Base-by-base conservation (phyloP, 2,888 invertebrate species). In the Hartigia nigra region DNA sequence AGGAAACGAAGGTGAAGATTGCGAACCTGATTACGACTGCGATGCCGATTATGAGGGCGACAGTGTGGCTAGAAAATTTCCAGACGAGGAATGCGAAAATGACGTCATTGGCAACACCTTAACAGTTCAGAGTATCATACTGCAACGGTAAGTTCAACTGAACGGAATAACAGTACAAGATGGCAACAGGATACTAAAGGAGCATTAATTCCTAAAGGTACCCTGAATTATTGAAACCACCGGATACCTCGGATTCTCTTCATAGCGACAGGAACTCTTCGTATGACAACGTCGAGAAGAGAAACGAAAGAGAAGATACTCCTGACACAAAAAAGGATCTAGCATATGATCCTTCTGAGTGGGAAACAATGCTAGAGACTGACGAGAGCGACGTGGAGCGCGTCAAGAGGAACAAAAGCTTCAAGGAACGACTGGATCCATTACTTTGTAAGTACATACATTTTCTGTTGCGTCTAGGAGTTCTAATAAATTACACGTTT, bases 81-180 rank as follows among this genome's bases (percentile, higher is more conserved):
- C 92, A 31, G 90, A 93, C 92, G 83, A 90, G 77, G 90, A 89
- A 79, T 86, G 84, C 79, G 88, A 90, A 81, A 89, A 85, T 79
- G 87, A 88, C 77, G 94, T 94, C 81, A 93, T 93, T 69, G 93
- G 92, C 70, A 95, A 95, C 79, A 92, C 93, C 32, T 92, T 95
- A 70, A 96, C 96, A 36, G 95, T 96, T 70, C 96, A 96, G 88
- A 96, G 96, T 92, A 94, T 96, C 85, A 96, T 96, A 82, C 95
- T 95, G 80, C 95, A 96, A 91, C 93, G 95, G 95, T 95, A 91
- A 91, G 90, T 80, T 81, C 23, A 34, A 2, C 72, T 31, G 9
- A 55, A 23, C 23, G 55, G 23, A 55, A 55, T 23, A 55, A 55
- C 23, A 55, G 55, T 55, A 55, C 23, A 9, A 23, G 14, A 39